A percentile compares a stretch with the other conserved stretches of the same genome.
These are phyloP conservation scores for Brachionus manjavacas DNA, from an alignment of 1,140 invertebrate genomes.

Conservation along the genomic window DNA sequence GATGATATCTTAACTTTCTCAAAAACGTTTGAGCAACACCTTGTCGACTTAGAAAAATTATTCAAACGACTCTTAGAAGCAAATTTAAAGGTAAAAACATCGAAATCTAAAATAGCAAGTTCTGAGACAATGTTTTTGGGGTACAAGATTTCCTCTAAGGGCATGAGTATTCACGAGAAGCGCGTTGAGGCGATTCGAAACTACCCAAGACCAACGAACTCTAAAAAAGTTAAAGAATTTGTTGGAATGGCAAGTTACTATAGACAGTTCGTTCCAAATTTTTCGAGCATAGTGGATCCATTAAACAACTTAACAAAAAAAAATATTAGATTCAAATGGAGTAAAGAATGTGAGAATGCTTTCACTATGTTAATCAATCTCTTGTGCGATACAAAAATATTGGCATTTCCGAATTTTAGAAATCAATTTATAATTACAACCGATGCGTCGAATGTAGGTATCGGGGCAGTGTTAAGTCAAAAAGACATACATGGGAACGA, in stretches of 20 bases:
- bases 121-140: slow-evolving; percentile 10
- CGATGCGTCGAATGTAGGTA: not conserved
- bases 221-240: slow-evolving; percentile 46
- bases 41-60: slow-evolving; percentile 50
- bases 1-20: slow-evolving; percentile 60
- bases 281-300: slow-evolving; percentile 13
- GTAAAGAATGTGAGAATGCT: not conserved
- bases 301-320: slow-evolving; percentile 49
- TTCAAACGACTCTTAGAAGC: slow-evolving; percentile 49
- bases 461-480: slow-evolving; percentile 10
- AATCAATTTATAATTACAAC: not conserved
- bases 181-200: not conserved
- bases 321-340: slow-evolving; percentile 34
- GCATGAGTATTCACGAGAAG: not conserved
- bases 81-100: not conserved
- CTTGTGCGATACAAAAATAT: not conserved
- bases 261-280: slow-evolving; percentile 44
- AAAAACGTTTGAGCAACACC: slow-evolving; percentile 53
- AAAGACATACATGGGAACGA: not conserved
- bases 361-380: too few relatives aligned
- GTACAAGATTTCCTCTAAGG: not conserved
- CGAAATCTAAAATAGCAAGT: too few relatives aligned
- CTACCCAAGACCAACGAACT: slow-evolving; percentile 45
- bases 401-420: not conserved
- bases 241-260: slow-evolving; percentile 43